phyloP scores from a whole-genome alignment of 2,888 invertebrate genomes.

The Smittia aterrima region DNA sequence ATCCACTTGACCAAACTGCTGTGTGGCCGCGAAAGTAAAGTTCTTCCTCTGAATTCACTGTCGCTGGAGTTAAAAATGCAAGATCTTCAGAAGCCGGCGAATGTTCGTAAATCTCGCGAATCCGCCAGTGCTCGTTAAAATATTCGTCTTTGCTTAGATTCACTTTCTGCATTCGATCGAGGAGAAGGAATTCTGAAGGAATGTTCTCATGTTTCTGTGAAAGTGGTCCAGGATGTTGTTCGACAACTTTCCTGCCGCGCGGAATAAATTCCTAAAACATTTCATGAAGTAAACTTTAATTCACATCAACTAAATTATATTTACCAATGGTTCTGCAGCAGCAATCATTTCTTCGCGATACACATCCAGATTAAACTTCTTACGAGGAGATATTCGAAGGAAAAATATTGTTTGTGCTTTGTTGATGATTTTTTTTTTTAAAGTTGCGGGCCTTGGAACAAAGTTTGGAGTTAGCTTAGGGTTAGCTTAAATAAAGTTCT shows the following conservation, averaged over 20 bases:
- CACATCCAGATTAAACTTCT: constrained; percentile 77
- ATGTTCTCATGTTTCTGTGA: constrained; percentile 54
- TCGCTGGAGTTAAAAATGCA: constrained; percentile 50
- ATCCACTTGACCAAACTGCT: constrained; percentile 76
- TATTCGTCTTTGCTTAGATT: constrained; percentile 64
- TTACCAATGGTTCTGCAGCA: constrained; percentile 85
- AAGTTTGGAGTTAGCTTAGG: too few species aligned
- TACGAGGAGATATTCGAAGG: neutral
- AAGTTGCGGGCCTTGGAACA: too few species aligned
- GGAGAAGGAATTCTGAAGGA: constrained; percentile 63
- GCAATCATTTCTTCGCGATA: constrained; percentile 80
- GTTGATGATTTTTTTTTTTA: neutral
- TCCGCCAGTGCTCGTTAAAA: constrained; percentile 58
- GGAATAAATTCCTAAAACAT: constrained; percentile 76
- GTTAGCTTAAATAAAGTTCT: too few species aligned
- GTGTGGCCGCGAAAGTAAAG: constrained; percentile 81
- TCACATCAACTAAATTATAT: constrained; percentile 42
- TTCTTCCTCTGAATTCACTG: constrained; percentile 72
- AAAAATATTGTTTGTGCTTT: neutral
- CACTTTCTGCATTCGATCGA: constrained; percentile 73
- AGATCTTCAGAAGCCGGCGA: constrained; percentile 42
- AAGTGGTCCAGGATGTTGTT: constrained; percentile 71
- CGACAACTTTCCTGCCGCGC: constrained; percentile 77
- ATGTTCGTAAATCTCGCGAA: constrained; percentile 61
- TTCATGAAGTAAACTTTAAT: constrained; percentile 6